Base-by-base conservation (phyloP, 1,140 invertebrate species). In the Sycobia sp. region DNA sequence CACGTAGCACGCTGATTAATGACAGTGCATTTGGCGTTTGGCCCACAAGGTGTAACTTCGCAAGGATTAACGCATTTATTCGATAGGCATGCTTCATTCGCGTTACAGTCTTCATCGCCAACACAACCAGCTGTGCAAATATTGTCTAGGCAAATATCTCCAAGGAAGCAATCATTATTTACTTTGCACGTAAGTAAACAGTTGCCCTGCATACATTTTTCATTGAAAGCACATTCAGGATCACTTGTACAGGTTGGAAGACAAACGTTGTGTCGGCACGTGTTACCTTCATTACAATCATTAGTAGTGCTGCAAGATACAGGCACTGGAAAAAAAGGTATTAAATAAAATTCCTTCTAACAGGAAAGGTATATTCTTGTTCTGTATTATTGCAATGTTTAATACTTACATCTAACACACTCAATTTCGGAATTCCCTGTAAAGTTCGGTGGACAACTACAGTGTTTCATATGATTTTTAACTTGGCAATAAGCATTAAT, bases 131-230 rank as follows among this genome's bases (percentile, higher is more conserved):
- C 90, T 47, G 90, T 85, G 70, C 93, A 96, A 78, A 90, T 89
- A 69, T 93, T 93, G 67, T 88, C 86, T 25, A 93, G 78, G 73
- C 93, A 96, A 66, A 95, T 92, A 70, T 96, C 92, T 11, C 93
- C 93, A 11, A 95, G 80, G 85, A 94, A 95, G 73, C 94, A 96
- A 71, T 96, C 94, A 67, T 95, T 93, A 73, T 95, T 92, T 1
- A 94, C 86, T 51, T 91, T 86, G 71, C 94, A 96, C 2, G 93
- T 95, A 25, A 95, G 80, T 57, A 92, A 86, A 72, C 94, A 96
- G 69, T 87, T 89, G 55, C 88, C 89, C 70, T 85, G 84, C 4
- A 92, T 80, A 79, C 94, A 96, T 79, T 93, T 92, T 77, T 96
- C 93, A 73, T 95, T 95, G 49, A 91, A 84, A n/a, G 93, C 93